phyloP scores from a whole-genome alignment of 2,888 invertebrate genomes.

The Fragum whitleyi region DNA sequence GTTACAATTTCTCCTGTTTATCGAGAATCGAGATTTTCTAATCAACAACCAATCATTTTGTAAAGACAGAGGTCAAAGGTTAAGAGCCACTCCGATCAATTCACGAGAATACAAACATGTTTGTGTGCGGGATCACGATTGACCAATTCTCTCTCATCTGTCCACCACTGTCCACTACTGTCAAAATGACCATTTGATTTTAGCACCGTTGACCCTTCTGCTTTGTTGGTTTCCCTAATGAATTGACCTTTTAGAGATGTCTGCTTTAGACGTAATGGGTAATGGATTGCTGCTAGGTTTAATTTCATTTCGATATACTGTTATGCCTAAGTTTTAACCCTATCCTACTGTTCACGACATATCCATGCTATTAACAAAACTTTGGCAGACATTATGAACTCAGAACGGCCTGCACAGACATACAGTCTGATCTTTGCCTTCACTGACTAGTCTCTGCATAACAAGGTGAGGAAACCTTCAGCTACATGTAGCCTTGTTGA shows the following conservation, averaged over 20 bases:
- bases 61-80: slow-evolving; percentile 11
- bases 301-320: too few relatives aligned
- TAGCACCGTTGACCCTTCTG: background rate
- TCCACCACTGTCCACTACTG: slow-evolving; percentile 3
- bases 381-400: too few relatives aligned
- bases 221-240: slow-evolving; percentile 9
- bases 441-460: too few relatives aligned
- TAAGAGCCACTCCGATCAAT: slow-evolving; percentile 23
- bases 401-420: too few relatives aligned
- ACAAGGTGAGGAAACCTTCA: too few relatives aligned
- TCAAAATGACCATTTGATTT: slow-evolving; percentile 22
- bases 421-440: too few relatives aligned
- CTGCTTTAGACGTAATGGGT: background rate
- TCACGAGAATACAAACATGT: slow-evolving; percentile 19
- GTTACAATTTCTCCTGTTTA: too few relatives aligned
- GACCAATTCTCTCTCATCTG: slow-evolving; percentile 3
- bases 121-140: slow-evolving; percentile 17
- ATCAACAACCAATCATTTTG: slow-evolving; percentile 22
- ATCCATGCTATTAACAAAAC: too few relatives aligned
- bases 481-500: too few relatives aligned
- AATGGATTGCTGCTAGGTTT: too few relatives aligned
- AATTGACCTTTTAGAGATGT: background rate
- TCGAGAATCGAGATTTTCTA: background rate
- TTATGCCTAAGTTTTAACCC: too few relatives aligned
- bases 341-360: too few relatives aligned